Base-by-base conservation (phyloP, 2,113 vertebrate species). In the Odontesthes bonariensis region DNA sequence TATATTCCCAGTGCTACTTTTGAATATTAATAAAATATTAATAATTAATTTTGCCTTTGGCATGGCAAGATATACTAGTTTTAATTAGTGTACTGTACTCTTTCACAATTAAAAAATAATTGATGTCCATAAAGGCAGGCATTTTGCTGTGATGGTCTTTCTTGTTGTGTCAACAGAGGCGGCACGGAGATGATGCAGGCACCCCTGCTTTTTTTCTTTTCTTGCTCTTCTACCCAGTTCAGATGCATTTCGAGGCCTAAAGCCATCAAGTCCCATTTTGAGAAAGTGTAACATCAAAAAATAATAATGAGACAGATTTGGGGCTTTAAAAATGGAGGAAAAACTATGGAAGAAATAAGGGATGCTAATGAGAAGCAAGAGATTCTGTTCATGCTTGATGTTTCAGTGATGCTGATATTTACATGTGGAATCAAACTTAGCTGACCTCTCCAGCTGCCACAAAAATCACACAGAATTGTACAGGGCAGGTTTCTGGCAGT, bases 21-120 rank as follows among this genome's bases (percentile, higher is more conserved):
- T 99, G 96, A 99, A 99, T 99, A 98, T 99, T 98, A 99, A 99
- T 99, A 98, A 96, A 97, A 97, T 89, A 97, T 99, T 95, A 98
- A 98, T 99, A 96, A 98, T 99, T 99, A 97, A 98, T 99, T 96
- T 99, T 96, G 97, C 97, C 97, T 95, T 96, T 96, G 97, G 98
- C 97, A 93, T 95, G 95, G 96, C 95, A 96, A 98, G 96, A 98
- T 97, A 97, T 97, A 98, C 98, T 98, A 96, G 96, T 97, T 98
- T 99, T 99, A 99, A 99, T 99, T 99, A 99, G 98, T 97, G 97
- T 98, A 97, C 95, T 97, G 95, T 97, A 98, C 97, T 99, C 95
- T 94, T 96, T 95, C 95, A 97, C 97, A 99, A 99, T 99, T 99
- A 99, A 98, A 98, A 98, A 96, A 96, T 96, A 97, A 97, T 96